A percentile compares a stretch with the other conserved stretches of the same genome.
phyloP scores from a whole-genome alignment of 2,888 invertebrate species.

The Morpho deidamia region DNA sequence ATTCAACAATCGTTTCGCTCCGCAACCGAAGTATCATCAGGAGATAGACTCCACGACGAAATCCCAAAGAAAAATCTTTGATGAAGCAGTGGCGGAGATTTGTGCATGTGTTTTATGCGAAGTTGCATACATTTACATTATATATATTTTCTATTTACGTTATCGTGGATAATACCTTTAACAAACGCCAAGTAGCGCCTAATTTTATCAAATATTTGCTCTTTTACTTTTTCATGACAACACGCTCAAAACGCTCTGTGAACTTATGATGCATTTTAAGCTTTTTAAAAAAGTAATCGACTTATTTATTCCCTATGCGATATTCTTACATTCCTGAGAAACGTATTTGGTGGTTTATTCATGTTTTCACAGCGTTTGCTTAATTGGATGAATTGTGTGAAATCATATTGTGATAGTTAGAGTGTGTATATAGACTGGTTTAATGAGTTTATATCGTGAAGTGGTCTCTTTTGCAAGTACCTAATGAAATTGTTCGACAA shows the following conservation, averaged over 20 bases:
- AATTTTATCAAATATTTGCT: no score
- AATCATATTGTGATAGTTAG: slow-evolving; percentile 47
- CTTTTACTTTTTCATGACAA: no score
- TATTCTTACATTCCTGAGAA: slow-evolving; percentile 18
- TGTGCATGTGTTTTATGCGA: no score
- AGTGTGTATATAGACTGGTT: slow-evolving; percentile 46
- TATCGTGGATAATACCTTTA: no score
- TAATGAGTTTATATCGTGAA: slow-evolving; percentile 48
- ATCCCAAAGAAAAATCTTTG: no score
- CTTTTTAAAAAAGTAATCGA: not conserved
- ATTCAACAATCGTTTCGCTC: no score
- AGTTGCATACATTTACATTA: no score
- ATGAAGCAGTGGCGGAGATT: no score
- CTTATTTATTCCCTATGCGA: not conserved
- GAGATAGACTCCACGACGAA: no score
- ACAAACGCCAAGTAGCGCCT: no score
- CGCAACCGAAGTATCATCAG: no score
- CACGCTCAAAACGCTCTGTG: not conserved
- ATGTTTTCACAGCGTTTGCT: slow-evolving; percentile 7
- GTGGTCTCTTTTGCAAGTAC: slow-evolving; percentile 54
- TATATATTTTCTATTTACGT: no score
- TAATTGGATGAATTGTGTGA: slow-evolving; percentile 4
- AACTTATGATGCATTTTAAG: not conserved
- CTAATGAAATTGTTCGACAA: slow-evolving; percentile 39
- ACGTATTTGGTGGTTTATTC: slow-evolving; percentile 3